Conservation (phyloP, 2,797 vertebrate genomes). For the Dipus sagitta region DNA sequence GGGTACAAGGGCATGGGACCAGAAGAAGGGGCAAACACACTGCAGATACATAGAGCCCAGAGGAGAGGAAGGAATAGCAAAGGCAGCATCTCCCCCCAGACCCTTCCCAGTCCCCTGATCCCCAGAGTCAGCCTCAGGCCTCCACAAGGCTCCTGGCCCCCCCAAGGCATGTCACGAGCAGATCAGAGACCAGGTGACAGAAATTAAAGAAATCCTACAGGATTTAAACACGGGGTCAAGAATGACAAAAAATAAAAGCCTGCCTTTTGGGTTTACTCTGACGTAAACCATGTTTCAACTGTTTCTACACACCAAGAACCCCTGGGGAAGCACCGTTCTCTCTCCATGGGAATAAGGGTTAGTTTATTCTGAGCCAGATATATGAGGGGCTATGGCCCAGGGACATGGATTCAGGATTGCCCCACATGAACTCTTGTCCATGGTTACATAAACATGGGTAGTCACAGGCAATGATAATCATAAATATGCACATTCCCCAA, state of each 20-base stretch:
- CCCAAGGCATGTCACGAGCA: neutral
- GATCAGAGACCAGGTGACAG: neutral
- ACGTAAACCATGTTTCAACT: neutral
- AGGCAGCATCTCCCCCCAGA: neutral
- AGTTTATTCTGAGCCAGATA: neutral
- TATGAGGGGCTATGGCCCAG: neutral
- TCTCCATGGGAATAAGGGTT: neutral
- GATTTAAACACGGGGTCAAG: neutral
- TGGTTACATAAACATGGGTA: neutral
- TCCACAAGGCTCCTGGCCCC: neutral
- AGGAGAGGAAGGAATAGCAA: neutral
- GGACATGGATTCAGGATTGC: neutral
- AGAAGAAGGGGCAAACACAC: neutral
- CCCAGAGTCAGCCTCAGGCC: neutral
- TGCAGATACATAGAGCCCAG: neutral
- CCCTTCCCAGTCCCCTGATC: neutral
- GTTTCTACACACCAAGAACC: neutral
- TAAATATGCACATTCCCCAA: neutral
- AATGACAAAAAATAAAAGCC: neutral
- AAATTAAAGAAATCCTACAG: neutral
- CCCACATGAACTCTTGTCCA: neutral
- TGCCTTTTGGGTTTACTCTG: neutral
- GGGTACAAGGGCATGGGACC: neutral
- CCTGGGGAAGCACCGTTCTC: neutral
- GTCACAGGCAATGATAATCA: neutral